A percentile compares a stretch with the other conserved stretches of the same genome.
phyloP scores from a whole-genome alignment of 2,113 vertebrate genomes.

The Corythornis vintsioides region DNA sequence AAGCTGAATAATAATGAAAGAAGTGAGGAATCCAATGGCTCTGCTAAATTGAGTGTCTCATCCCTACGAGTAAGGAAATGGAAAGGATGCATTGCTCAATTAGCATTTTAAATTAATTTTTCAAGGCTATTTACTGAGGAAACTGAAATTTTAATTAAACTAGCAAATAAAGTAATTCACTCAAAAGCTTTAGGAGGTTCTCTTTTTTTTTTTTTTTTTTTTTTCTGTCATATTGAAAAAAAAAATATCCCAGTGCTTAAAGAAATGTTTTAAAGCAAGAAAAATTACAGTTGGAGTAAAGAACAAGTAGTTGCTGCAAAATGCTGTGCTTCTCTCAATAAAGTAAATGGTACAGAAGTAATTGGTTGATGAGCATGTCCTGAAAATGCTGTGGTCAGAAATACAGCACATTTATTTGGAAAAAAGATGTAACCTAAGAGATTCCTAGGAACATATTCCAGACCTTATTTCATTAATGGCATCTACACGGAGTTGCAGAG shows the following conservation, averaged over 20 bases:
- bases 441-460: background rate
- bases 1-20: slow-evolving; percentile 60
- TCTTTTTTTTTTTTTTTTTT: slow-evolving; percentile 9
- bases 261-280: slow-evolving; percentile 17
- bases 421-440: background rate
- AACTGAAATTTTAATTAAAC: slow-evolving; percentile 75
- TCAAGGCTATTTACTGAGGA: slow-evolving; percentile 66
- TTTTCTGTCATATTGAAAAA: background rate
- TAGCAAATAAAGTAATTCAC: slow-evolving; percentile 59
- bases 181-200: slow-evolving; percentile 36
- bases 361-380: background rate
- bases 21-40: slow-evolving; percentile 20
- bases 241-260: background rate
- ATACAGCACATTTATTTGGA: background rate
- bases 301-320: background rate
- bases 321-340: background rate
- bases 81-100: slow-evolving; percentile 42
- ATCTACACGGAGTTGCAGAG: background rate
- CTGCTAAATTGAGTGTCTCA: slow-evolving; percentile 25
- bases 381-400: background rate
- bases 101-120: slow-evolving; percentile 66
- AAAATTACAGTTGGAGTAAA: slow-evolving; percentile 16
- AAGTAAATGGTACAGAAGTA: background rate
- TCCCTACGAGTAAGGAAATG: slow-evolving; percentile 37
- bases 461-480: background rate